Base-by-base conservation (phyloP, 2,113 vertebrate genomes). In the Corydoras sp. region DNA sequence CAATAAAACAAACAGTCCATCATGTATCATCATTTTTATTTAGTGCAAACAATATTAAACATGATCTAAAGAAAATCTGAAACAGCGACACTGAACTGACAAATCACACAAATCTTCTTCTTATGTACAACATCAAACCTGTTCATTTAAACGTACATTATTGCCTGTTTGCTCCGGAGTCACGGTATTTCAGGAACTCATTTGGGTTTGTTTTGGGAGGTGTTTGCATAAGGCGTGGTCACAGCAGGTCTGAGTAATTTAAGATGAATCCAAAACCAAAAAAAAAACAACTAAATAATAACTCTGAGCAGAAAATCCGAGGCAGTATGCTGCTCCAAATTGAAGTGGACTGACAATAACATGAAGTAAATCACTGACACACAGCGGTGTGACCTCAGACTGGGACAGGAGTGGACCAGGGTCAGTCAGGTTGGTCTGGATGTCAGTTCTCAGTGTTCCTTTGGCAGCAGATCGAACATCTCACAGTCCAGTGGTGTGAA, bases 1-100 rank as follows among this genome's bases (percentile, higher is more conserved):
- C 54, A 7, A 35, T 29, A 51, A 67, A 18, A 18, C 43, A 30
- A 48, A 66, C 12, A 73, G 50, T 59, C 48, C 65, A 49, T 4
- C 4, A 31, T 18, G 63, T 12, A 14, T 13, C 32, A 15, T 13
- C 11, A 2, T 5, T 74, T 76, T 78, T 83, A 81, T 81, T 85
- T 81, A 90, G 87, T 89, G 88, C 89, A 90, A 90, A 89, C 85
- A 68, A 86, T 83, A 77, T 76, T 76, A 65, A 86, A 86, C 74
- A 82, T 78, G 73, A 68, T 80, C 69, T 72, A 76, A 65, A 54
- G 81, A 65, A 76, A 70, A 72, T 81, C 75, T 32, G 53, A 73
- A 73, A 60, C 12, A 62, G 51, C 32, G 51, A 55, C 54, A 73
- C 72, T 59, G 79, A 77, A 78, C 64, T 62, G 63, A 43, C 24